Conservation (phyloP, 2,797 vertebrate genomes). For the Crypturellus tataupa region DNA sequence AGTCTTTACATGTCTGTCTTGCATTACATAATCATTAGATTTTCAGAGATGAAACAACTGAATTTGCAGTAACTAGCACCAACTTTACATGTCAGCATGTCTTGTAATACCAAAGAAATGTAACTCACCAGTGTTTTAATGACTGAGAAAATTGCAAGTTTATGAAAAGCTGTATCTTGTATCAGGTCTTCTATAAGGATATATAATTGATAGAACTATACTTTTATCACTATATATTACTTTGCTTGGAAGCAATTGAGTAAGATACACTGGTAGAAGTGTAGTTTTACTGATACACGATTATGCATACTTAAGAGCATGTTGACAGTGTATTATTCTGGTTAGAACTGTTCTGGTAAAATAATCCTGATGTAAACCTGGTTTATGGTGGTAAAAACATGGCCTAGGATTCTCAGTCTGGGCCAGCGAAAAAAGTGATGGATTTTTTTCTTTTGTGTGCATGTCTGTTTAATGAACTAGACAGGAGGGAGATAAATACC, state of each 20-base stretch:
- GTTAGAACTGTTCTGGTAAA: neutral
- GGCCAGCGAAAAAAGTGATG: neutral
- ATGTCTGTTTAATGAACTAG: accelerated
- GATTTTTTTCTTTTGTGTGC: neutral
- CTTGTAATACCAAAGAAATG: neutral
- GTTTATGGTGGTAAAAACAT: neutral
- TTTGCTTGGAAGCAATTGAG: neutral
- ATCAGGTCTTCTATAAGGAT: neutral
- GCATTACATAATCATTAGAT: neutral
- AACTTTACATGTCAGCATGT: neutral
- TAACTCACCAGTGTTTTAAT: neutral
- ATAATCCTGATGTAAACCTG: neutral
- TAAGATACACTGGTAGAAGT: neutral
- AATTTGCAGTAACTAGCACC: neutral
- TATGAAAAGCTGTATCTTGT: neutral
- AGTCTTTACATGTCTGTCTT: neutral
- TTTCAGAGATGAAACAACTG: neutral
- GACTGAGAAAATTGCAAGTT: neutral
- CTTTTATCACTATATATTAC: neutral
- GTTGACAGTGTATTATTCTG: neutral
- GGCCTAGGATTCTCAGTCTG: neutral
- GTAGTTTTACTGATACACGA: neutral
- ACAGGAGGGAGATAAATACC: neutral
- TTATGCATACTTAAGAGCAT: neutral
- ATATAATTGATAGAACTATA: neutral